These are phyloP conservation scores for Tauraco erythrolophus DNA, from an alignment of 2,113 vertebrate genomes.

Conservation along the genomic window DNA sequence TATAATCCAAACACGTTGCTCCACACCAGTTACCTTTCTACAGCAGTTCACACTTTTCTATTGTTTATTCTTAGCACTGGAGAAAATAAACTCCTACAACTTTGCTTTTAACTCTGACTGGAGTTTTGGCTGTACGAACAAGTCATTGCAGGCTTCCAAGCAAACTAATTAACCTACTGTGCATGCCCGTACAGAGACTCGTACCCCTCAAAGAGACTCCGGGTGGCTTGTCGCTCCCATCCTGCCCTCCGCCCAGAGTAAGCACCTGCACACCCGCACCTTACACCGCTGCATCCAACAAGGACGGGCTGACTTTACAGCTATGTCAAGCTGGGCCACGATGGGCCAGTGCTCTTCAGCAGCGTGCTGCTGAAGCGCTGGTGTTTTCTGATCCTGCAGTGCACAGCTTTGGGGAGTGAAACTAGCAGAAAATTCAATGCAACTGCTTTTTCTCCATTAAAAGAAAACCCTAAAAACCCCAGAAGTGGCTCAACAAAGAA, in stretches of 20 bases:
- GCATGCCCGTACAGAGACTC: neutral
- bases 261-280: fast-evolving
- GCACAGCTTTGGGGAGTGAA: neutral
- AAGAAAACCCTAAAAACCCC: neutral
- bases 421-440: neutral
- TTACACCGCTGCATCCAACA: neutral
- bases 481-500: neutral
- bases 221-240: neutral
- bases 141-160: neutral
- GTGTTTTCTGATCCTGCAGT: neutral
- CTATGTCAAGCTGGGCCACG: neutral
- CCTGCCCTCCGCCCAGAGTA: neutral
- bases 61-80: neutral
- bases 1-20: neutral
- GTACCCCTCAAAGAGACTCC: neutral
- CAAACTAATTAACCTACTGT: neutral
- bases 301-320: fast-evolving
- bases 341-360: neutral
- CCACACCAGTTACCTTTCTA: neutral
- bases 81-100: neutral
- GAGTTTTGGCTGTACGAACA: neutral
- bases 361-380: neutral
- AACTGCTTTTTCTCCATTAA: neutral
- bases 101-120: neutral
- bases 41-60: neutral